Evolutionary conservation across 2,888 invertebrate species (phyloP), one percentile per base, ranked within the genome.

Genomic region (Dimorphilus gyrociliatus): DNA sequence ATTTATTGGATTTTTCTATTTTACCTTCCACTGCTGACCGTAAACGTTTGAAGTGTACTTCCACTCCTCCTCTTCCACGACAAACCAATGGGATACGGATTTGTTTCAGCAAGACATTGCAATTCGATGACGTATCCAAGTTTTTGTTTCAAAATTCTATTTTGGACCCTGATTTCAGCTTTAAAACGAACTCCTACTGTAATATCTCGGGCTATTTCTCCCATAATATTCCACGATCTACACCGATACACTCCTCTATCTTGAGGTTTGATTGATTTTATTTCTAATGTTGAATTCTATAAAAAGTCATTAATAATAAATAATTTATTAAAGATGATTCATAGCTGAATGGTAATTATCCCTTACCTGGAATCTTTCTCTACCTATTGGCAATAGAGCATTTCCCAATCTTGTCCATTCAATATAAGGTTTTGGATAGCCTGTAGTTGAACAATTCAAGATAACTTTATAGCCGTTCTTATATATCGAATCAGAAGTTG

Each of bases 41-140:
- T 35, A 10, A 34, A 13, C 10, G 29, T 28, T 33, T 29, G 30
- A 2, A 35, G 26, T 2, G 25, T 29, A 3, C 31, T 19, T 1
- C 32, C 35, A n/a, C n/a, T n/a, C n/a, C n/a, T n/a, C 16, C 33
- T 32, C 8, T 33, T 24, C 43, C 43, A 43, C 6, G 30, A 15
- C 3, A 37, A 26, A 12, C 30, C 17, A 12, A 8, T 17, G 3
- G 44, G 44, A 17, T 17, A 23, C 1, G 44, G 44, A 27, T 44
- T 41, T 3, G 44, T 35, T 21, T 40, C 38, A 2, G 32, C 34
- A n/a, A 38, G 32, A 25, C 44, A 44, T 32, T 44, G 42, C 29
- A 44, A 33, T 25, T 43, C 43, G 1, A 37, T 40, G 7, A 30
- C 19, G 27, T 42, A 44, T 2, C 44, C 44, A 7, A 29, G 27